Conservation (phyloP, 2,797 vertebrate genomes). For the Cryptoblepharus egeriae region DNA sequence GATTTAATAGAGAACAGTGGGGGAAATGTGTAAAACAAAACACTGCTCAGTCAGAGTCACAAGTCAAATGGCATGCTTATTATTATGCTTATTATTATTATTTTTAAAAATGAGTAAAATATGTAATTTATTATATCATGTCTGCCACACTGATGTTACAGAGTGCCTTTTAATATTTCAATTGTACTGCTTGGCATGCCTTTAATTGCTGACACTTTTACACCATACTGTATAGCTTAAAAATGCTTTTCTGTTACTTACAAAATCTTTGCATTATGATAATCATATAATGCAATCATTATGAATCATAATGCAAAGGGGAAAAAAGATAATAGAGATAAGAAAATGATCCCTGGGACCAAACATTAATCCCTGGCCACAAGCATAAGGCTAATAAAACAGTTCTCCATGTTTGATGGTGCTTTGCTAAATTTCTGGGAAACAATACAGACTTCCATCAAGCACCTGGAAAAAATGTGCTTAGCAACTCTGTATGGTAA, state of each 20-base stretch:
- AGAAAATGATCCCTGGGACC: not conserved
- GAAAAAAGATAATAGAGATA: not conserved
- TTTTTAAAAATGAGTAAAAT: not conserved
- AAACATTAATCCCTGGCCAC: not conserved
- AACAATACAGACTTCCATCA: not conserved
- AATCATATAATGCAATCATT: too few species aligned
- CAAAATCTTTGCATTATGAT: too few species aligned
- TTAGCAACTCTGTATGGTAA: too few species aligned
- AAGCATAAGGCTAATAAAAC: too few species aligned
- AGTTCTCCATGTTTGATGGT: too few species aligned
- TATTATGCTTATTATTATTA: not conserved
- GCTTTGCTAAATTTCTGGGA: too few species aligned
- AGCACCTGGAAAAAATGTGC: too few species aligned
- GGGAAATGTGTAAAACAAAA: not conserved
- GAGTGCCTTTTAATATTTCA: not conserved
- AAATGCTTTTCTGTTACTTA: not conserved
- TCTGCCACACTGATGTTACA: not conserved
- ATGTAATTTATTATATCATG: not conserved
- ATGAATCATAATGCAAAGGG: not conserved
- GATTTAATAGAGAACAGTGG: not conserved
- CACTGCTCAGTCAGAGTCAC: accelerated
- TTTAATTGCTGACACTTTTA: not conserved
- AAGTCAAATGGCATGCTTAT: not conserved
- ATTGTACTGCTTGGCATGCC: not conserved
- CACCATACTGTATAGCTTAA: not conserved